These are phyloP conservation scores for Coryphaenoides rupestris DNA, from an alignment of 2,113 vertebrate species.

Conservation along the genomic window DNA sequence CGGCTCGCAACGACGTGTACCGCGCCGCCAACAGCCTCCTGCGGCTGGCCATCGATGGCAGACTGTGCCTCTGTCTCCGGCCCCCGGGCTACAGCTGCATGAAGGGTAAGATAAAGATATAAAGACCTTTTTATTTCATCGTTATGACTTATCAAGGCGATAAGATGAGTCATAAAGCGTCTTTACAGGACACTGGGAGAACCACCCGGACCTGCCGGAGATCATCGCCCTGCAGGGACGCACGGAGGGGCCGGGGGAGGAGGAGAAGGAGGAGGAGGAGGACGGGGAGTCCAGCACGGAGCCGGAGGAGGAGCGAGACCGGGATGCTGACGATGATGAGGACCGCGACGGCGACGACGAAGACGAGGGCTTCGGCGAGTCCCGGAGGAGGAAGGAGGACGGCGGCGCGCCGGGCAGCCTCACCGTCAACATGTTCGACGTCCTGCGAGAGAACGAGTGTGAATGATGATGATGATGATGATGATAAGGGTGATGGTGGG, in stretches of 20 bases:
- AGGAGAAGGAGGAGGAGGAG: constrained; percentile 68
- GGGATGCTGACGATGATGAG: constrained; percentile 85
- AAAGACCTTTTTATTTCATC: too few relatives aligned
- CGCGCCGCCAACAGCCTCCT: constrained; percentile 87
- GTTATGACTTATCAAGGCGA: background rate
- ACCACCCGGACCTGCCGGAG: constrained; percentile 77
- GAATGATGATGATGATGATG: constrained; percentile 52
- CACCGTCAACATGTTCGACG: constrained; percentile 76
- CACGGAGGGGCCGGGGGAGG: constrained; percentile 51
- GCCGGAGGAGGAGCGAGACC: constrained; percentile 83
- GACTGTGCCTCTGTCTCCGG: constrained; percentile 81
- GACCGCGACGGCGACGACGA: constrained; percentile 80
- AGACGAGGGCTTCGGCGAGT: constrained; percentile 50
- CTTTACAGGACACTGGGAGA: constrained; percentile 80
- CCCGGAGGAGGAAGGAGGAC: constrained; percentile 29
- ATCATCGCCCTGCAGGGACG: constrained; percentile 76
- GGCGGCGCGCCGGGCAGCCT: constrained; percentile 48
- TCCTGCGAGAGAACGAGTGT: constrained; percentile 83
- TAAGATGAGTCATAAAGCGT: background rate
- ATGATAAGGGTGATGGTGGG: background rate
- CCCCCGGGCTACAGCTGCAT: constrained; percentile 79
- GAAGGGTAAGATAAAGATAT: constrained; percentile 70
- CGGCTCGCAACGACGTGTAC: constrained; percentile 85
- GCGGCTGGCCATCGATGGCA: constrained; percentile 81
- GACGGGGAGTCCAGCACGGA: constrained; percentile 81